Base-by-base conservation (phyloP, 2,888 invertebrate genomes). In the Stenodema calcarata region DNA sequence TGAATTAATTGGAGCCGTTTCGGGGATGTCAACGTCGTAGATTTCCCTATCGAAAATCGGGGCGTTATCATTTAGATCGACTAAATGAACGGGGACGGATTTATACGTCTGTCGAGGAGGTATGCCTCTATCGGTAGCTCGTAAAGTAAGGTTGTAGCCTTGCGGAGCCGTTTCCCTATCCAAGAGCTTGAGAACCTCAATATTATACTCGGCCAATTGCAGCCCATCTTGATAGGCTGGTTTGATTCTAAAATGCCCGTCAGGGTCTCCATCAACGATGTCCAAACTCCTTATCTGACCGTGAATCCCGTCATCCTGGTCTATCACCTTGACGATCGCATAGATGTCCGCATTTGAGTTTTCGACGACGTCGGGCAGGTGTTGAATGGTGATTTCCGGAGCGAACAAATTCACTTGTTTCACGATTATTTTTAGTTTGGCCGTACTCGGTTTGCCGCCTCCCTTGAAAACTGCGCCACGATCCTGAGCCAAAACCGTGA, bases 191-290 rank as follows among this genome's bases (percentile, higher is more conserved):
- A 95, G 93, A 42, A 96, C 95, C 89, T 96, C 94, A 88, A 98
- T 95, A 90, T 95, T 95, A 91, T 93, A 96, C 91, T 96, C 96
- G 78, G 95, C 94, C 12, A 87, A 87, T 35, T 89, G 90, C 47
- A 76, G 89, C 7, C 87, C 87, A 28, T 89, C 90, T 62, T 75
- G 89, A 86, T 62, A 88, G 78, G 89, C 93, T 91, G 35, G 94
- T 92, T 94, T 92, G 84, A 98, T 94, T 82, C 95, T 93, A 91
- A 98, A 98, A 91, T 96, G 95, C 0, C 97, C 96, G 89, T 97
- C 96, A 0, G 97, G 95, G 91, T 98, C 97, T 0, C 98, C 98
- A 88, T 96, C 96, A 4, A 96, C 95, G 87, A 98, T 97, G 89
- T 96, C 96, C 75, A 98, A 91, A 70, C 93, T 93, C 82, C 94